A percentile compares a stretch with the other conserved stretches of the same genome.
These are phyloP conservation scores for Agonopterix alstromeriana DNA, from an alignment of 2,888 invertebrate genomes.

Conservation along the genomic window DNA sequence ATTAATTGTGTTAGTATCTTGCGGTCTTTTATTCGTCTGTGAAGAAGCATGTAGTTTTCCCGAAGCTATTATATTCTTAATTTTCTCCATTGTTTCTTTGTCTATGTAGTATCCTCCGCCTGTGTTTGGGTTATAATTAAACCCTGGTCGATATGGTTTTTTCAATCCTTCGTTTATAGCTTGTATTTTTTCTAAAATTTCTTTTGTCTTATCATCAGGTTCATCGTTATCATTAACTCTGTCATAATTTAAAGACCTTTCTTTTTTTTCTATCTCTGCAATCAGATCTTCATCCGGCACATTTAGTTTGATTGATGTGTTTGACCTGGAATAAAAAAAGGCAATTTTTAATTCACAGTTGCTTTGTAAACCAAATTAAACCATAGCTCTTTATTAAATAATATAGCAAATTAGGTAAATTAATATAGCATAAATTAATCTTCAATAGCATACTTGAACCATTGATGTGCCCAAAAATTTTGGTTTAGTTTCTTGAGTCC, in stretches of 20 bases:
- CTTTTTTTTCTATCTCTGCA: conserved; percentile 17
- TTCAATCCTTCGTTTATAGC: conserved; percentile 65
- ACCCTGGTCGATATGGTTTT: conserved; percentile 42
- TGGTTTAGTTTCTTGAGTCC: conserved; percentile 10
- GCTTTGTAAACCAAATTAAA: not conserved
- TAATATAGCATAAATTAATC: conserved; percentile 31
- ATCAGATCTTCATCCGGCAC: not conserved
- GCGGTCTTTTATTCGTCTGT: conserved; percentile 11
- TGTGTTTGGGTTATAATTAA: conserved; percentile 38
- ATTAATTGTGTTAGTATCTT: conserved; percentile 24
- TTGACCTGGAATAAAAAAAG: conserved; percentile 37
- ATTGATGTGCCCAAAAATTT: conserved; percentile 20
- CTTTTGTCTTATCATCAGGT: conserved; percentile 35
- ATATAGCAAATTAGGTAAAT: conserved; percentile 13
- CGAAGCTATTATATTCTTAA: conserved; percentile 54
- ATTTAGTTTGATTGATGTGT: conserved; percentile 16
- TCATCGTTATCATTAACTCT: conserved; percentile 23
- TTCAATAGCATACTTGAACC: conserved; percentile 60
- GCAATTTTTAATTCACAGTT: conserved; percentile 7
- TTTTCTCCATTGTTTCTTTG: conserved; percentile 49
- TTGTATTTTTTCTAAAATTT: conserved; percentile 75
- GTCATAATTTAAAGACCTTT: conserved; percentile 30
- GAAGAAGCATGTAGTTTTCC: conserved; percentile 35
- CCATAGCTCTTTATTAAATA: conserved; percentile 10
- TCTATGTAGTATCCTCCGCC: conserved; percentile 42